Conservation (phyloP, 1,140 invertebrate genomes). For the Drosophila sucinea region DNA sequence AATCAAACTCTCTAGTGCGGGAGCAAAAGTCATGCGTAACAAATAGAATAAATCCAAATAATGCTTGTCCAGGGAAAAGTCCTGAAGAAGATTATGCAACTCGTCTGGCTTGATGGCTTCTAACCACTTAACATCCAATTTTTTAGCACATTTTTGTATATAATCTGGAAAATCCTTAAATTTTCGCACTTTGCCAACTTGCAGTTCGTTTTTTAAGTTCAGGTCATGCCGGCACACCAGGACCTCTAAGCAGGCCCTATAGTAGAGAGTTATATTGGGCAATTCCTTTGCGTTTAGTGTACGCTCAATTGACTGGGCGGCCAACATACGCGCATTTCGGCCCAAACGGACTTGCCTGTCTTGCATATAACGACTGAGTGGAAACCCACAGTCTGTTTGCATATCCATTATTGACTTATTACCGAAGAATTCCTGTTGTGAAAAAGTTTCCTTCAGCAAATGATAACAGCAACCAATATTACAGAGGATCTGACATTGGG, state of each 20-base stretch:
- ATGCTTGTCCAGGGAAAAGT: conserved; percentile 84
- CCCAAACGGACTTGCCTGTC: conserved; percentile 85
- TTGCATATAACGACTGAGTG: conserved; percentile 87
- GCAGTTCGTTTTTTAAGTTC: conserved; percentile 60
- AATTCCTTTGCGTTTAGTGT: conserved; percentile 85
- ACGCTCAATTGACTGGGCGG: conserved; percentile 90
- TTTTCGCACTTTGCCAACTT: conserved; percentile 83
- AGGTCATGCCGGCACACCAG: conserved; percentile 83
- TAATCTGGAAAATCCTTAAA: conserved; percentile 87
- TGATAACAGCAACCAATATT: conserved; percentile 97
- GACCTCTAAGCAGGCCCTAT: conserved; percentile 90
- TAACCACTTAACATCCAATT: conserved; percentile 57
- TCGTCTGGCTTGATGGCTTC: conserved; percentile 65
- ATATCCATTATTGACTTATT: conserved; percentile 60
- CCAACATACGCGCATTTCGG: conserved; percentile 92
- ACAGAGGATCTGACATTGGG: conserved; percentile 86
- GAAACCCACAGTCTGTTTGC: conserved; percentile 85
- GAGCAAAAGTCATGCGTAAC: conserved; percentile 90
- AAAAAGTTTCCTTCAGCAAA: conserved; percentile 88
- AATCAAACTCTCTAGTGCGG: conserved; percentile 92
- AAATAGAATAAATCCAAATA: conserved; percentile 92
- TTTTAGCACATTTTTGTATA: conserved; percentile 85
- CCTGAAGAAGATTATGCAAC: conserved; percentile 83
- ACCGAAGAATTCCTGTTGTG: conserved; percentile 65
- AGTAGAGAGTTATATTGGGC: conserved; percentile 87